phyloP scores from a whole-genome alignment of 2,113 vertebrate genomes.

The Serilophus lunatus region DNA sequence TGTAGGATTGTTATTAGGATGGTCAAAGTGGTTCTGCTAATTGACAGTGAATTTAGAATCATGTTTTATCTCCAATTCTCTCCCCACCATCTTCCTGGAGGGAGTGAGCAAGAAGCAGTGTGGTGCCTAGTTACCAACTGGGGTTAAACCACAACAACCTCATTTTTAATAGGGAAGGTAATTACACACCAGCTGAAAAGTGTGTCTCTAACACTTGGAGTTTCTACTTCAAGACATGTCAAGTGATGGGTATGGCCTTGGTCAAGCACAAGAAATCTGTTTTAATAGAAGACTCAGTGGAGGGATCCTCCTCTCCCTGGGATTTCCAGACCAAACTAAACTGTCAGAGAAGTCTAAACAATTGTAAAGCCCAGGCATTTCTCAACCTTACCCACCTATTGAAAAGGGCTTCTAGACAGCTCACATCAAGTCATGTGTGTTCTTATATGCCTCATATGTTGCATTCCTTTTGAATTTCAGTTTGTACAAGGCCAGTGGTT shows the following conservation, averaged over 20 bases:
- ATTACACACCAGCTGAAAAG: background rate
- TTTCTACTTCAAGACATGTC: background rate
- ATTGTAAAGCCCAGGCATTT: background rate
- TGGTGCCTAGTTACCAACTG: background rate
- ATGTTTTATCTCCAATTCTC: background rate
- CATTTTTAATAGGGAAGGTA: background rate
- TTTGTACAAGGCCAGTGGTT: background rate
- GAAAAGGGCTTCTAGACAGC: background rate
- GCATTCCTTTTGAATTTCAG: background rate
- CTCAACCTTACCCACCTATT: background rate
- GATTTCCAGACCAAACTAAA: background rate
- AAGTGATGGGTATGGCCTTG: background rate
- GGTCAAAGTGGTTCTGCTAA: background rate
- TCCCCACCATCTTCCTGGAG: background rate
- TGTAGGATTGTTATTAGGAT: background rate
- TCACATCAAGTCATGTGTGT: background rate
- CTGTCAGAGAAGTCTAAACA: background rate
- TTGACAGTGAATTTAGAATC: background rate
- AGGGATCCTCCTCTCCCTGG: background rate
- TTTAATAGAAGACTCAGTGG: background rate
- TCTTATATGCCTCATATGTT: background rate
- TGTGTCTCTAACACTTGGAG: background rate
- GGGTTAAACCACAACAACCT: background rate
- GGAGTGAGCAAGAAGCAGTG: background rate
- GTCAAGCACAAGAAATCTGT: background rate